A percentile compares a stretch with the other conserved stretches of the same genome.
These are phyloP conservation scores for Euschistus heros DNA, from an alignment of 1,140 invertebrate genomes.

Conservation along the genomic window DNA sequence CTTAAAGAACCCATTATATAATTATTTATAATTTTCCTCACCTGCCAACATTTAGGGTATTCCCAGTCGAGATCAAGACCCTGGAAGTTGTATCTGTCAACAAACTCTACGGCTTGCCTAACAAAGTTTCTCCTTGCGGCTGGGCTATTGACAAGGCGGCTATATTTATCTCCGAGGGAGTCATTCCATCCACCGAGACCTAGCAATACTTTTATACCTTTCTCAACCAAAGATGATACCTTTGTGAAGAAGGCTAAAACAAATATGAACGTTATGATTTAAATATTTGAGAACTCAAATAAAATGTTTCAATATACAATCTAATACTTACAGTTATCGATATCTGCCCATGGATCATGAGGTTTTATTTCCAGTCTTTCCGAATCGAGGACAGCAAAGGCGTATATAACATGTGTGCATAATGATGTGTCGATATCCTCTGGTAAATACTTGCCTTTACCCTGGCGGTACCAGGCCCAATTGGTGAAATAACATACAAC, in stretches of 20 bases:
- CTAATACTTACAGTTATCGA: slow-evolving; percentile 59
- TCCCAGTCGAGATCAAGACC: slow-evolving; percentile 85
- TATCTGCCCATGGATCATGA: slow-evolving; percentile 81
- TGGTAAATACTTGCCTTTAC: slow-evolving; percentile 66
- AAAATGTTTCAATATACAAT: background rate
- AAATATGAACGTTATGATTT: too few relatives aligned
- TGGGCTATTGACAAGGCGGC: slow-evolving; percentile 63
- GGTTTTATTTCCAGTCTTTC: slow-evolving; percentile 65
- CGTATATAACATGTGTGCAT: slow-evolving; percentile 86
- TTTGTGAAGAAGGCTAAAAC: slow-evolving; percentile 66
- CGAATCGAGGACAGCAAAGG: slow-evolving; percentile 76
- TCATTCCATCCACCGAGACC: slow-evolving; percentile 87
- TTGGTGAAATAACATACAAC: slow-evolving; percentile 89
- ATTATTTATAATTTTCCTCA: slow-evolving; percentile 32
- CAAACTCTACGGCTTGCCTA: slow-evolving; percentile 58
- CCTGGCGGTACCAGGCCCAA: slow-evolving; percentile 85
- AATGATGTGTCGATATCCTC: slow-evolving; percentile 75
- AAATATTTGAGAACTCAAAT: background rate
- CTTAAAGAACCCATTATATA: too few relatives aligned
- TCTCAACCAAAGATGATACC: slow-evolving; percentile 62
- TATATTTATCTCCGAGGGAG: slow-evolving; percentile 75
- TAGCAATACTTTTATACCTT: slow-evolving; percentile 69
- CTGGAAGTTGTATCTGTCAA: slow-evolving; percentile 74
- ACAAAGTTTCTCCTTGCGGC: slow-evolving; percentile 58
- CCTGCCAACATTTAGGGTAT: slow-evolving; percentile 86